Base-by-base conservation (phyloP, 2,888 invertebrate species). In the Microctonus brassicae region DNA sequence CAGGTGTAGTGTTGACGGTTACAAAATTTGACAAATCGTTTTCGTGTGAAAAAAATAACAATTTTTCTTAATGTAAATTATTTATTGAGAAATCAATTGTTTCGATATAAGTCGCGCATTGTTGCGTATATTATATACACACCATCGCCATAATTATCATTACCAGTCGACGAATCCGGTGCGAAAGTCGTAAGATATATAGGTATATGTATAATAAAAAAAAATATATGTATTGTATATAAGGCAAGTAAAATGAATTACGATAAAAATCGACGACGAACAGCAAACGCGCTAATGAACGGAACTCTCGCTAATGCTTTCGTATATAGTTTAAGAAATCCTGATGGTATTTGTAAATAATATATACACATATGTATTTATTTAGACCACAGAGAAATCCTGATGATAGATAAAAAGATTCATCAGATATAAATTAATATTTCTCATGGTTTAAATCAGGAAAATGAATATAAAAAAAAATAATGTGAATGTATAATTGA, bases 271-370 rank as follows among this genome's bases (percentile, higher is more conserved):
- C 82, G 77, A 71, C 73, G 42, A 67, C 70, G 47, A 17, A 17
- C n/a, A 13, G 6, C 17, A 47, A 47, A 47, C 17, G 47, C 75
- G 77, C 79, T 85, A 85, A 85, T 81, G 82, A 85, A 84, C 82
- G 74, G 79, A 80, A 82, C 80, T 80, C 79, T 33, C 60, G 53
- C 65, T 66, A 64, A 65, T n/a, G 52, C 62, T 39, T 65, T 55
- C 2, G n/a, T 39, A 39, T 13, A 39, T 1, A 47, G 6, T 20
- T 39, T 7, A 5, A 20, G 17, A 47, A 4, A n/a, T 47, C n/a
- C 17, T 47, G 17, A 47, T 47, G 1, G n/a, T 47, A 17, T 47
- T 47, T 47, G 17, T 17, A 17, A 47, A 17, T 47, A 17, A 5
- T 5, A 17, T 4, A 17, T 47, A 17, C 17, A 47, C 17, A 17